These are phyloP conservation scores for Arvicanthis niloticus DNA, from an alignment of 2,113 vertebrate species.

Conservation along the genomic window DNA sequence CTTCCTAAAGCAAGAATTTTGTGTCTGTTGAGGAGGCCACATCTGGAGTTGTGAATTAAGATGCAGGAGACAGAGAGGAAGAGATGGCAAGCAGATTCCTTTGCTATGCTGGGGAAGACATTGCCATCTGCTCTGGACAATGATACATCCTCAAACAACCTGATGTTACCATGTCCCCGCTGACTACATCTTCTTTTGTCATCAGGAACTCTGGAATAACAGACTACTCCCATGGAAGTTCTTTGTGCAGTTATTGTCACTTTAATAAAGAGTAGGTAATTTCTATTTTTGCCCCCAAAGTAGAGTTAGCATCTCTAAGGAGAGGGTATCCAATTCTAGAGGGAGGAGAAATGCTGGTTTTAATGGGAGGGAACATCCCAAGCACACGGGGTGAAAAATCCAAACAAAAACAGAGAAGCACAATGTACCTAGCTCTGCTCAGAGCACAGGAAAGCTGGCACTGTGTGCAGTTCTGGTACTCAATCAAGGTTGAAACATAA, in stretches of 20 bases:
- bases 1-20: constrained; percentile 16
- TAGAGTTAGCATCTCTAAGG: constrained; percentile 27
- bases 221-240: not conserved
- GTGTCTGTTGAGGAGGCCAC: not conserved
- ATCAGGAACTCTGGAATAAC: not conserved
- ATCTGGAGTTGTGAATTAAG: not conserved
- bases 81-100: not conserved
- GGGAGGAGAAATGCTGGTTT: constrained; percentile 51
- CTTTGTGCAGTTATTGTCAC: constrained; percentile 1
- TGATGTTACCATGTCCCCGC: not conserved
- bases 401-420: constrained; percentile 26
- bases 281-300: constrained; percentile 8
- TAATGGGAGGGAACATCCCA: constrained; percentile 59
- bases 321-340: constrained; percentile 9
- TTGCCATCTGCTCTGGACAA: not conserved
- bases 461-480: constrained; percentile 37
- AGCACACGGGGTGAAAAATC: constrained; percentile 4
- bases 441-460: constrained; percentile 46
- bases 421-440: constrained; percentile 31
- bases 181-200: not conserved
- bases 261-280: constrained; percentile 28
- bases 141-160: not conserved
- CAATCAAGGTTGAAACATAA: constrained; percentile 72
- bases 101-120: fast-evolving
- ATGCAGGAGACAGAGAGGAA: not conserved